These are phyloP conservation scores for Herpetotheres cachinnans DNA, from an alignment of 2,113 vertebrate species.

Conservation along the genomic window DNA sequence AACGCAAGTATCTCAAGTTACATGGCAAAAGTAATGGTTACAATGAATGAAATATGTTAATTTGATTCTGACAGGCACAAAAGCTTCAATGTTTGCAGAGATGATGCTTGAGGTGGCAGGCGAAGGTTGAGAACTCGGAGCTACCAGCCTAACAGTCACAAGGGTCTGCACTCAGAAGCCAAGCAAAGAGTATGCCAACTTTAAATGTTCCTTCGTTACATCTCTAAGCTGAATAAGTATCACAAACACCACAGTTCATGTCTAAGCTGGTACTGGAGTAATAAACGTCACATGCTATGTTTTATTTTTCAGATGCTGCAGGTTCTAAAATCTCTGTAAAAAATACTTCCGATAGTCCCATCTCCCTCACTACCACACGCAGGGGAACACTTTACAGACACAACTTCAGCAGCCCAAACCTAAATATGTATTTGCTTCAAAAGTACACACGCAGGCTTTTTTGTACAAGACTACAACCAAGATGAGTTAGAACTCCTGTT, in stretches of 20 bases:
- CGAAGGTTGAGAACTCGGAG: not conserved
- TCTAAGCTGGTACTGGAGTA: not conserved
- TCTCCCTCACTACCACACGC: not conserved
- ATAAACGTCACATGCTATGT: not conserved
- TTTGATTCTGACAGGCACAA: not conserved
- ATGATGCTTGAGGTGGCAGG: not conserved
- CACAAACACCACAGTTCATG: not conserved
- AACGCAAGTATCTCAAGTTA: slow-evolving; percentile 3
- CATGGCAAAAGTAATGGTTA: not conserved
- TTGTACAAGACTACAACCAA: not conserved
- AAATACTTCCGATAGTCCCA: not conserved
- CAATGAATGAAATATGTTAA: not conserved
- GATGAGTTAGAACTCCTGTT: not conserved
- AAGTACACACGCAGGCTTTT: not conserved
- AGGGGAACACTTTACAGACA: not conserved
- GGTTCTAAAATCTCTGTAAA: not conserved
- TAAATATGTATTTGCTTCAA: not conserved
- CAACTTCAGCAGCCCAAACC: not conserved
- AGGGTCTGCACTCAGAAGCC: not conserved
- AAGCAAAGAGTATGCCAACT: not conserved
- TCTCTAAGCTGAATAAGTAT: not conserved
- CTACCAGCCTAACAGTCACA: not conserved
- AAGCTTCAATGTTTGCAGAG: not conserved
- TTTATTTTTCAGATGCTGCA: not conserved
- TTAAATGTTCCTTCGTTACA: not conserved